Evolutionary conservation across 2,113 vertebrate genomes (phyloP), one percentile per base, ranked within the genome.

Genomic region (Salvelinus namaycush): DNA sequence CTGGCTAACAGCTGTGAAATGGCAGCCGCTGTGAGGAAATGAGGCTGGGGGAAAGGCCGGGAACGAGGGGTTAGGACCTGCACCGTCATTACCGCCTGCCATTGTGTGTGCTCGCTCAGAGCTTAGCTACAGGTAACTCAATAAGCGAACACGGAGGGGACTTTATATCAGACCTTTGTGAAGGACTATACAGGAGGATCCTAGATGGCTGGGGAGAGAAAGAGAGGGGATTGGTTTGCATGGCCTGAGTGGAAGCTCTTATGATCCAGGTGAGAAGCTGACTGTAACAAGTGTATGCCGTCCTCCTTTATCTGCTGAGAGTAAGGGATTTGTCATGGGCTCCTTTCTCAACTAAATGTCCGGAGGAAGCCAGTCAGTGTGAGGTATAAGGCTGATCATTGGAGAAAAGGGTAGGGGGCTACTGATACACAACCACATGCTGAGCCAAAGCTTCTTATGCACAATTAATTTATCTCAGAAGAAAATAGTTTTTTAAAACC

Each of bases 1-100:
- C 91, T 93, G 91, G 92, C 90, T 88, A 92, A 91, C 92, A 94
- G 94, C 94, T 94, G 93, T 90, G 94, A 93, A 94, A 94, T 87
- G 90, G 92, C 89, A 88, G 89, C 77, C 86, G 83, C 88, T 88
- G 83, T 51, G 85, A 81, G 83, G 81, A 92, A 94, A 94, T 93
- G 90, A 93, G 90, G 89, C 91, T 87, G 82, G 83, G 90, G 90
- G 87, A 73, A 87, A 86, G 83, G 86, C 83, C 73, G 75, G 81
- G 91, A 88, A 88, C 84, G 72, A 89, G 89, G 90, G 91, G 91
- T 89, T 89, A 90, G 87, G 80, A 73, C 84, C 83, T 80, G 84
- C 22, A 75, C 89, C 74, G 86, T 91, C 87, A 93, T 93, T 93
- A 92, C 87, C 75, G 85, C 34, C 83, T 78, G 84, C 89, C 89